phyloP scores from a whole-genome alignment of 2,797 vertebrate genomes.

The Alauda arvensis region DNA sequence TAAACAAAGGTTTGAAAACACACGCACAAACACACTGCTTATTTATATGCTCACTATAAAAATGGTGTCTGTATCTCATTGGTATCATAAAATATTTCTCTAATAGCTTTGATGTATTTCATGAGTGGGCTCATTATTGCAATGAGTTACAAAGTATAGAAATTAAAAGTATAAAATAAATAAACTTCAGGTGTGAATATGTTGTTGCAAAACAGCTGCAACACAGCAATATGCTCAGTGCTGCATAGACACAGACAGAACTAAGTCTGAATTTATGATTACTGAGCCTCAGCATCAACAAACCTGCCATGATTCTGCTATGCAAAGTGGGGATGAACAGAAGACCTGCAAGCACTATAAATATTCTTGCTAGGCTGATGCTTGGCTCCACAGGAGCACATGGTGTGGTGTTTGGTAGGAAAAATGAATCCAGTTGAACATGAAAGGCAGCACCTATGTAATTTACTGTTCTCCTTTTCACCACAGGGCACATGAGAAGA shows the following conservation, averaged over 20 bases:
- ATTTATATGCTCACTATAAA: background rate
- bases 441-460: background rate
- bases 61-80: background rate
- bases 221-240: background rate
- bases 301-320: background rate
- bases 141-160: background rate
- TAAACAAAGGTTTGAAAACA: background rate
- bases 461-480: background rate
- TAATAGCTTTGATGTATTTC: background rate
- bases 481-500: background rate
- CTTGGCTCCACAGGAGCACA: background rate
- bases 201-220: background rate
- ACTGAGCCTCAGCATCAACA: background rate
- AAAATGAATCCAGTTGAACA: background rate
- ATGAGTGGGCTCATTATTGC: background rate
- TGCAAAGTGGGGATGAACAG: background rate
- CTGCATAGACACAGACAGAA: background rate
- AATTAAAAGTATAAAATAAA: background rate
- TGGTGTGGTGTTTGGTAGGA: background rate
- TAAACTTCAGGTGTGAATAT: rapidly evolving
- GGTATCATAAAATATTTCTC: background rate
- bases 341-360: background rate
- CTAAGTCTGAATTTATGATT: background rate
- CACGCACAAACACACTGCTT: background rate
- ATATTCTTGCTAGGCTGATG: background rate